Evolutionary conservation across 2,797 vertebrate species (phyloP).

Genomic region (Taeniopygia guttata): DNA sequence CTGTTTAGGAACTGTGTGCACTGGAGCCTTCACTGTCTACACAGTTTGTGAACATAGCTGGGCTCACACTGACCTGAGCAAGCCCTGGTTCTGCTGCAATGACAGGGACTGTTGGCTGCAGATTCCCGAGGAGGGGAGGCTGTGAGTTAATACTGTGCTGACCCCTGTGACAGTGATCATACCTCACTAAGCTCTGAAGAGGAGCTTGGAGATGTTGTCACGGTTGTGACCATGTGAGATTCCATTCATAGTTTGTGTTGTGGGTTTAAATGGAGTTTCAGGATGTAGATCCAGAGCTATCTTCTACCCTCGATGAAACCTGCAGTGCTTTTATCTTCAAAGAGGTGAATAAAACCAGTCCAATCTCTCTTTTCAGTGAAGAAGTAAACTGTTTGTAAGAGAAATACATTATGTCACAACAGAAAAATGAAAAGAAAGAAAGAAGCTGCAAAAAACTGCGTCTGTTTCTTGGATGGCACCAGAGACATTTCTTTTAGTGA

Average conservation of each 20-base stretch:
- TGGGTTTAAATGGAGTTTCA: background rate
- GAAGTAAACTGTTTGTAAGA: background rate
- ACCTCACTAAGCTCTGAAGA: background rate
- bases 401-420: background rate
- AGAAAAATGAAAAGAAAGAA: background rate
- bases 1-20: background rate
- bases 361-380: background rate
- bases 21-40: background rate
- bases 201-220: background rate
- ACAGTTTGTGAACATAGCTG: background rate
- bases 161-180: background rate
- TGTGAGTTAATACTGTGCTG: background rate
- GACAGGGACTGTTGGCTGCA: background rate
- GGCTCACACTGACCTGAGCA: background rate
- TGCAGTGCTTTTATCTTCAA: background rate
- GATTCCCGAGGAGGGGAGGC: background rate
- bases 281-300: background rate
- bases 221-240: fast-evolving
- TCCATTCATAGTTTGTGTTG: background rate
- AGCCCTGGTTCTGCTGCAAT: background rate
- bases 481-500: background rate
- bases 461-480: background rate
- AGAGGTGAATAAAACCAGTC: background rate
- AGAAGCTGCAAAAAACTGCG: background rate
- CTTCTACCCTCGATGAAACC: background rate